Evolutionary conservation across 2,797 vertebrate species (phyloP).

Genomic region (Sebastes hubbsi): DNA sequence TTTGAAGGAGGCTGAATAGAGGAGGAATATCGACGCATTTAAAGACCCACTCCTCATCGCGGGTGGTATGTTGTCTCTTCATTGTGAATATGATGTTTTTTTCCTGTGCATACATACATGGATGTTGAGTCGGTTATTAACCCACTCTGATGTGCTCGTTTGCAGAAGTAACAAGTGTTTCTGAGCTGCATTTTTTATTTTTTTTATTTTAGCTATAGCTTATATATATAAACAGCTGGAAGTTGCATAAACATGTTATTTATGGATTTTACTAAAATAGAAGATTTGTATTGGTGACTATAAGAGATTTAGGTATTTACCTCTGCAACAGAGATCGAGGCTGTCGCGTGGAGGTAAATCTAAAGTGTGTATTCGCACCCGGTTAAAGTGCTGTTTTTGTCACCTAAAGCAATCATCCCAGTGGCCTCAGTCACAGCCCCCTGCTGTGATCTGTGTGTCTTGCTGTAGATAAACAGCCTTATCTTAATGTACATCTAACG

Average conservation of each 20-base stretch:
- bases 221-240: neutral
- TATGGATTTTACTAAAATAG: no score
- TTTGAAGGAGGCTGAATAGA: conserved; percentile 12
- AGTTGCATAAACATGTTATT: neutral
- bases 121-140: neutral
- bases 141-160: neutral
- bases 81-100: neutral
- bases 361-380: conserved; percentile 52
- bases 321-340: neutral
- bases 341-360: conserved; percentile 20
- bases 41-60: conserved; percentile 14
- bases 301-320: no score
- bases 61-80: conserved; percentile 51
- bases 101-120: neutral
- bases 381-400: conserved; percentile 65
- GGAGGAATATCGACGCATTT: conserved; percentile 12
- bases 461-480: conserved; percentile 34
- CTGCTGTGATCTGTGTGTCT: conserved; percentile 26
- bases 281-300: no score
- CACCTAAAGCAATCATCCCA: conserved; percentile 65
- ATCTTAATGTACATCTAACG: conserved; percentile 57
- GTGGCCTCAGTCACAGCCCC: neutral
- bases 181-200: rapidly evolving
- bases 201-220: no score
- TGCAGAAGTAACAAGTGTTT: neutral